Conservation (phyloP, 2,888 invertebrate genomes). For the Philaethria dido region DNA sequence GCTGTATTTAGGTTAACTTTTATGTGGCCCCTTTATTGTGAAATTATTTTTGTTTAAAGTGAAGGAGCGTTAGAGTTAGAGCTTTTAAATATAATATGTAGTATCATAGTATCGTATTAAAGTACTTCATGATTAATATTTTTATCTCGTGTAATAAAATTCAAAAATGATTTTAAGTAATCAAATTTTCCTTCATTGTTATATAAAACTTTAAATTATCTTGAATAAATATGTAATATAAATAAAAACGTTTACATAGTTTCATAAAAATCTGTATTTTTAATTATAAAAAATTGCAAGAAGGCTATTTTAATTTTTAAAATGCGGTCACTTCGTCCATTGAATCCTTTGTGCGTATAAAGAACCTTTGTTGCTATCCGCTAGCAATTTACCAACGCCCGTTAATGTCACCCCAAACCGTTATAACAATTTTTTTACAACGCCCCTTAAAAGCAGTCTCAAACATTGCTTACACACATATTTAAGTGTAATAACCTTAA, state of each 20-base stretch:
- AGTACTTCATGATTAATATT: too few relatives aligned
- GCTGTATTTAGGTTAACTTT: too few relatives aligned
- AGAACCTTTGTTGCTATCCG: constrained; percentile 43
- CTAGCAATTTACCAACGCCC: constrained; percentile 43
- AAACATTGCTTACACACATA: constrained; percentile 51
- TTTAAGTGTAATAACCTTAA: constrained; percentile 53
- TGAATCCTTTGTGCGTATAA: constrained; percentile 45
- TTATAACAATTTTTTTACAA: constrained; percentile 40
- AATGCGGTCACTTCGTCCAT: constrained; percentile 44
- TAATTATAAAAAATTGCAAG: constrained; percentile 28
- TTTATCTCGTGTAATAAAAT: too few relatives aligned
- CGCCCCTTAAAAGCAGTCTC: constrained; percentile 45
- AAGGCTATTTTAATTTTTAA: constrained; percentile 40
- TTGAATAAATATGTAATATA: background rate
- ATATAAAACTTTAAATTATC: too few relatives aligned
- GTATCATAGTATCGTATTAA: too few relatives aligned
- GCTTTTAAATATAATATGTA: too few relatives aligned
- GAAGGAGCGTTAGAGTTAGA: too few relatives aligned
- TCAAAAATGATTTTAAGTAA: too few relatives aligned
- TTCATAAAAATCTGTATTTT: constrained; percentile 10
- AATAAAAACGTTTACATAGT: too few relatives aligned
- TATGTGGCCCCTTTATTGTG: too few relatives aligned
- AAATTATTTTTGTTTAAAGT: too few relatives aligned
- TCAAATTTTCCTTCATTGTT: too few relatives aligned
- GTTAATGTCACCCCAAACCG: constrained; percentile 44